Base-by-base conservation (phyloP, 1,140 invertebrate species). In the Dendroctonus valens region DNA sequence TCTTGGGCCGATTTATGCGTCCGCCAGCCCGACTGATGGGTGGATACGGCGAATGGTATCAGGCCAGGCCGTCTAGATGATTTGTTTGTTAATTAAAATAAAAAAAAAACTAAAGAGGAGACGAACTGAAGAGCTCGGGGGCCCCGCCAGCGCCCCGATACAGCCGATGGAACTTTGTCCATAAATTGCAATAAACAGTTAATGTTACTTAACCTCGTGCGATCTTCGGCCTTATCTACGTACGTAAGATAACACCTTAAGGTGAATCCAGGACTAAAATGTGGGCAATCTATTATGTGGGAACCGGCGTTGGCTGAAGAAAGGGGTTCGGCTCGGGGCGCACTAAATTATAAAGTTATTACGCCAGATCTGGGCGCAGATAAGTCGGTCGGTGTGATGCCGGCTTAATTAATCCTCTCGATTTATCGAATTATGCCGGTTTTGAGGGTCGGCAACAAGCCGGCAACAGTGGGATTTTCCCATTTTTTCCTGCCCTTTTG, bases 271-370 rank as follows among this genome's bases (percentile, higher is more conserved):
- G 26, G 72, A 73, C 71, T 74, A 75, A 74, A 76, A 76, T 65
- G 72, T 76, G 74, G 74, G 74, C 70, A 76, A 76, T 76, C 74
- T 74, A 76, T 77, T 76, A 77, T 76, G 71, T 70, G 73, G 69
- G 73, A 73, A 69, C 63, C 48, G 51, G 44, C 50, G 42, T 37
- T 57, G 41, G 57, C 14, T 51, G 68, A 71, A 73, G 73, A 72
- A 73, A 71, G 72, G 73, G 70, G 67, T 59, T 55, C 69, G 67
- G 63, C 68, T 74, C 71, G 73, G 76, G 76, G 71, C 74, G 75
- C 73, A 78, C 75, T 78, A 78, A 78, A 78, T 78, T 78, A 78
- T 78, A 78, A 78, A 78, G 77, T 78, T 78, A 78, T 78, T 78
- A 75, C 74, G 77, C 77, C 70, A 78, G 76, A 78, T 78, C 73